phyloP scores from a whole-genome alignment of 2,113 vertebrate species.

The Oncorhynchus masou region DNA sequence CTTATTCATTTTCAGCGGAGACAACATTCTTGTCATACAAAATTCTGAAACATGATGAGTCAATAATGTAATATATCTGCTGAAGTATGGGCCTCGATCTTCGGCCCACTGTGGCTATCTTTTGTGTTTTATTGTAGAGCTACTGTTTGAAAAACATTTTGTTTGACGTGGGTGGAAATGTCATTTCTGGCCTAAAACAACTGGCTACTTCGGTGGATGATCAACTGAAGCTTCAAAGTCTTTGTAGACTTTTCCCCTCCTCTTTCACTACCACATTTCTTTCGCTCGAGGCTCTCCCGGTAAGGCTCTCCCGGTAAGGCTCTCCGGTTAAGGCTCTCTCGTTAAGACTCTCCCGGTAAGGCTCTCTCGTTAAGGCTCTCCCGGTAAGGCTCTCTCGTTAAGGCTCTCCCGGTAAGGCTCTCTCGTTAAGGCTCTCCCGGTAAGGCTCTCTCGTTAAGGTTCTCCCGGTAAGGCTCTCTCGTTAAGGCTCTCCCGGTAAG shows the following conservation, averaged over 20 bases:
- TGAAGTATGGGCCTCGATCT: no score
- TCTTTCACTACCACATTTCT: conserved; percentile 7
- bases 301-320: no score
- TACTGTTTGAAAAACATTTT: not conserved
- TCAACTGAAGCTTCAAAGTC: conserved; percentile 41
- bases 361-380: no score
- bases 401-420: no score
- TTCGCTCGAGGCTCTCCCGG: conserved; percentile 20
- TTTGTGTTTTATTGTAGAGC: conserved; percentile 9
- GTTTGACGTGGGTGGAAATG: conserved; percentile 14
- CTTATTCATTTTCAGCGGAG: not conserved
- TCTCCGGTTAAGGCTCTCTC: no score
- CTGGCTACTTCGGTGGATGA: conserved; percentile 20
- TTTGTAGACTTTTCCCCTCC: not conserved
- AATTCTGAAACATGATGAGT: not conserved
- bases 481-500: no score
- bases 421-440: no score
- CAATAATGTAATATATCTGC: no score
- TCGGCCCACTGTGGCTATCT: conserved; percentile 3
- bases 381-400: no score
- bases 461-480: no score
- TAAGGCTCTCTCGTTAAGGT: no score
- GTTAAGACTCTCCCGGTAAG: no score
- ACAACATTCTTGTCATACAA: not conserved
- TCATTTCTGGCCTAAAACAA: conserved; percentile 23